A percentile compares a stretch with the other conserved stretches of the same genome.
Conservation (phyloP, 2,888 invertebrate species). For the Steinernema carpocapsae region DNA sequence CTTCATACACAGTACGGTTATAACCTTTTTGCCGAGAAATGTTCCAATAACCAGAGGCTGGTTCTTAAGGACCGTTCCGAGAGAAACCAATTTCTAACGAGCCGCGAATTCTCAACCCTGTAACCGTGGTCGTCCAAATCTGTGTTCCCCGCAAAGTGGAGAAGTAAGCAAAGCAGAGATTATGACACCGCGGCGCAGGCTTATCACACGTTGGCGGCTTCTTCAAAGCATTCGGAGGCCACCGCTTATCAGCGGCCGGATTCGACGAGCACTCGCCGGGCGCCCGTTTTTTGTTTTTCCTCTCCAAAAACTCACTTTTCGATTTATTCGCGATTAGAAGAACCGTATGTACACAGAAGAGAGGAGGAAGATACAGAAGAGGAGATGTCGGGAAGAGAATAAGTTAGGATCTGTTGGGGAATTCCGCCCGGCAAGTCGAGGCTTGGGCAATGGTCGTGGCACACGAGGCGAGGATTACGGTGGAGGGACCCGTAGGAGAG, state of each 20-base stretch:
- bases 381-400: slow-evolving; percentile 6
- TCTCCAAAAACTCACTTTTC: neutral
- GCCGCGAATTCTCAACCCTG: too few relatives aligned
- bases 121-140: too few relatives aligned
- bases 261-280: slow-evolving; percentile 12
- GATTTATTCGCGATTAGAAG: slow-evolving; percentile 20
- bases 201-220: slow-evolving; percentile 29
- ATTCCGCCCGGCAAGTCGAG: neutral
- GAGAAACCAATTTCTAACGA: too few relatives aligned
- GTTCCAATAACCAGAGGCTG: too few relatives aligned
- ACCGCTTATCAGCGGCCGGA: slow-evolving; percentile 20
- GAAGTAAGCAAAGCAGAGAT: slow-evolving; percentile 17
- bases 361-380: neutral
- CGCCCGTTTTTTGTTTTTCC: slow-evolving; percentile 25
- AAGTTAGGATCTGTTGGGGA: slow-evolving; percentile 18
- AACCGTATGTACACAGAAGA: slow-evolving; percentile 13
- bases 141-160: neutral
- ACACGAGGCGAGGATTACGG: slow-evolving; percentile 15
- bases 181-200: slow-evolving; percentile 17
- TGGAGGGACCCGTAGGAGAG: slow-evolving; percentile 12
- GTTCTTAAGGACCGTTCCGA: too few relatives aligned
- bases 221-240: slow-evolving; percentile 24
- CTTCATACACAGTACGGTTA: too few relatives aligned
- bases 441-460: slow-evolving; percentile 19
- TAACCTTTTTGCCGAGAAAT: too few relatives aligned